Evolutionary conservation across 2,888 invertebrate genomes (phyloP).

Genomic region (Desoria tigrina): DNA sequence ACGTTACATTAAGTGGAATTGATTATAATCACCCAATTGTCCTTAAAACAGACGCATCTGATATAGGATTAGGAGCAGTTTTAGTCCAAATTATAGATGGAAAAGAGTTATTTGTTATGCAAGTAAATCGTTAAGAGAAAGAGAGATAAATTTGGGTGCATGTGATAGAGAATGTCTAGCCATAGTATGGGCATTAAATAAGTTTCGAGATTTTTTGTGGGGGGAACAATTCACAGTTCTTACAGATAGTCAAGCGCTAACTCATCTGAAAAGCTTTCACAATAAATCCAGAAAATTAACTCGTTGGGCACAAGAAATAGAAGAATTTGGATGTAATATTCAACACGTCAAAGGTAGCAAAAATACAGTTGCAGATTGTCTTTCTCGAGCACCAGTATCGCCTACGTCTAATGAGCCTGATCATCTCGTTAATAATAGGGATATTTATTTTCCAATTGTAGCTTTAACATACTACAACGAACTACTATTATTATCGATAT

Average conservation of each 20-base stretch:
- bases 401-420: not conserved
- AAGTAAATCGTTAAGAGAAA: slow-evolving; percentile 25
- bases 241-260: too few relatives aligned
- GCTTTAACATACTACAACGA: too few relatives aligned
- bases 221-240: not conserved
- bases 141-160: slow-evolving; percentile 18
- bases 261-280: not conserved
- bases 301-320: not conserved
- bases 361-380: not conserved
- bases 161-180: slow-evolving; percentile 36
- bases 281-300: not conserved
- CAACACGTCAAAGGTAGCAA: not conserved
- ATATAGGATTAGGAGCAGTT: slow-evolving; percentile 27
- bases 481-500: too few relatives aligned
- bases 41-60: slow-evolving; percentile 20
- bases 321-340: not conserved
- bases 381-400: not conserved
- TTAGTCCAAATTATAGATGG: slow-evolving; percentile 18
- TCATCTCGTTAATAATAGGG: not conserved
- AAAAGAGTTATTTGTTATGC: slow-evolving; percentile 28
- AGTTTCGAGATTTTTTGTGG: slow-evolving; percentile 26
- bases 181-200: slow-evolving; percentile 27
- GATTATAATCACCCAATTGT: slow-evolving; percentile 26
- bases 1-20: slow-evolving; percentile 20
- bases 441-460: not conserved